phyloP scores from a whole-genome alignment of 2,113 vertebrate genomes.

The Embiotoca jacksoni region DNA sequence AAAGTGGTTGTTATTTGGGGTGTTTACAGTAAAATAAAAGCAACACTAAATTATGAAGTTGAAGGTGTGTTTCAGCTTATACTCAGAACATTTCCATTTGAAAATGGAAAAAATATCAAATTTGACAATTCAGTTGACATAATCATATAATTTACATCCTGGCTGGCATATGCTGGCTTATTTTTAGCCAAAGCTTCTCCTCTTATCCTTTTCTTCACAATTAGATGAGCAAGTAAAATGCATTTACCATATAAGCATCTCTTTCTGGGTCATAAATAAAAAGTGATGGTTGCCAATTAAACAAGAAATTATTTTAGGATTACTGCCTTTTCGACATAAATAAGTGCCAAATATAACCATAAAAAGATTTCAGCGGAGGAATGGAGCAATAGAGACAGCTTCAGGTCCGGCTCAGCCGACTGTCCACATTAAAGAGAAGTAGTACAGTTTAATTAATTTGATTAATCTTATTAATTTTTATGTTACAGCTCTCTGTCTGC shows the following conservation, averaged over 20 bases:
- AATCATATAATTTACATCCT: conserved; percentile 58
- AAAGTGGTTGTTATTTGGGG: neutral
- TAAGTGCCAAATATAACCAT: conserved; percentile 28
- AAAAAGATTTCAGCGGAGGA: conserved; percentile 36
- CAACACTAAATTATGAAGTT: neutral
- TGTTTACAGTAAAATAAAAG: conserved; percentile 1
- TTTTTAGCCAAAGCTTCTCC: conserved; percentile 52
- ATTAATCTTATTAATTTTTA: conserved; percentile 74
- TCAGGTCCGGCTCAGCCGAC: conserved; percentile 5
- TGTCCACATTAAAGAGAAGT: conserved; percentile 44
- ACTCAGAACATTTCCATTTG: conserved; percentile 5
- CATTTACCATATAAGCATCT: conserved; percentile 47
- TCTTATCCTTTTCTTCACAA: conserved; percentile 40
- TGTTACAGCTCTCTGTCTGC: conserved; percentile 52
- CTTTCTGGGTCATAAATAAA: conserved; percentile 65
- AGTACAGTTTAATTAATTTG: conserved; percentile 64
- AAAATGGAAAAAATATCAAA: neutral
- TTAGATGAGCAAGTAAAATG: conserved; percentile 60
- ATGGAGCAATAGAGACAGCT: conserved; percentile 8
- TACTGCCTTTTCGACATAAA: conserved; percentile 44
- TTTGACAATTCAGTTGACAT: conserved; percentile 38
- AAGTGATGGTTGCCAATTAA: conserved; percentile 55
- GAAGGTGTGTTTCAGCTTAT: conserved; percentile 5
- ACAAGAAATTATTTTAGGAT: conserved; percentile 43
- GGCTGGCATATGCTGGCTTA: conserved; percentile 34